Base-by-base conservation (phyloP, 2,797 vertebrate species). In the Chrysocyon brachyurus region DNA sequence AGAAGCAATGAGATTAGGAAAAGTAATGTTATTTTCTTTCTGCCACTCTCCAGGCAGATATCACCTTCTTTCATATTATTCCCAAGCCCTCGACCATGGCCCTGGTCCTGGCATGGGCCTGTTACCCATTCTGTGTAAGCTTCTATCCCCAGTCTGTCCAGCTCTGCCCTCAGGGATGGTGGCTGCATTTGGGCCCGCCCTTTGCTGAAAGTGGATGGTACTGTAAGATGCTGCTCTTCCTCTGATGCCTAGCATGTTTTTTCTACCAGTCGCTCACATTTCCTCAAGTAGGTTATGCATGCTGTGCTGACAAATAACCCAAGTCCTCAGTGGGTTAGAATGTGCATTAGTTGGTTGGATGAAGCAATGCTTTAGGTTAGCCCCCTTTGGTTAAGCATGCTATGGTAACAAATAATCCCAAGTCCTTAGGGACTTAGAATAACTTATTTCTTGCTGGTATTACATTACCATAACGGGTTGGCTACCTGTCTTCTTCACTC, bases 41-140 rank as follows among this genome's bases (percentile, higher is more conserved):
- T 96, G 56, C 22, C 22, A 79, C 33, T 91, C 46, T 84, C 68
- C 86, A 83, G 73, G 52, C 95, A 96, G 64, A 93, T 54, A 56
- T 0, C 15, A 22, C 46, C 28, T 87, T 86, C 33, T 83, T 86
- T 91, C 85, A 70, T 63, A 17, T 90, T n/a, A 70, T 73, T 63
- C 2, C 40, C 64, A 91, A 87, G 61, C 4, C 26, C 26, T 93
- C 12, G 5, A 7, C 17, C 78, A 4, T 64, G 59, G 87, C 5
- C 14, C 33, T 59, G 31, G 56, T 70, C 63, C 17, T 9, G 6
- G 22, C 33, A 21, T 8, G 28, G 26, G 19, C 64, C n/a, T 17
- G 4, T 14, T 14, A 26, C 24, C 9, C 22, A 49, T n/a, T 90
- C 4, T 10, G 40, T 1, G 0, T 36, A 28, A n/a, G 5, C 22